A percentile compares a stretch with the other conserved stretches of the same genome.
These are phyloP conservation scores for Pteronura brasiliensis DNA, from an alignment of 2,113 vertebrate genomes.

Conservation along the genomic window DNA sequence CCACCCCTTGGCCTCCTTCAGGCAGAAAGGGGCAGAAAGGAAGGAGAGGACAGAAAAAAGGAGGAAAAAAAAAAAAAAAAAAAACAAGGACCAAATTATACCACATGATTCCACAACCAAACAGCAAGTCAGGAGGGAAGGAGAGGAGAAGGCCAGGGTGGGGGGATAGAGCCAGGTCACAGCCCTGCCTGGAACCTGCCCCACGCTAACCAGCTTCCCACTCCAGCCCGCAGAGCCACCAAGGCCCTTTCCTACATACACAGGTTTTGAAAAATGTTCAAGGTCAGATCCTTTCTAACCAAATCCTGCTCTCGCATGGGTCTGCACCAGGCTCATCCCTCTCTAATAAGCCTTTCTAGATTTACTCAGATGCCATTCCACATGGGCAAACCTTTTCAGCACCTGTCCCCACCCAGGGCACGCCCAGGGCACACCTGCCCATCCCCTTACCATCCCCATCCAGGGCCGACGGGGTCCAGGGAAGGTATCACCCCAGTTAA, in stretches of 20 bases:
- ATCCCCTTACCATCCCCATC: background rate
- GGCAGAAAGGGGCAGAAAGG: slow-evolving; percentile 18
- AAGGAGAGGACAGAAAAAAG: background rate
- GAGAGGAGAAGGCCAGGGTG: background rate
- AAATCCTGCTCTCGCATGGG: background rate
- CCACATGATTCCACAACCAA: slow-evolving; percentile 65
- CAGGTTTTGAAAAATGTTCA: background rate
- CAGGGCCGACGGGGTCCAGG: background rate
- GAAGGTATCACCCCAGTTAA: background rate
- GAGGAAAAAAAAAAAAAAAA: slow-evolving; percentile 40
- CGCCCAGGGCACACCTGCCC: background rate
- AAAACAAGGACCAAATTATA: slow-evolving; percentile 43
- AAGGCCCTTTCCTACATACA: background rate
- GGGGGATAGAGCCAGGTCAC: background rate
- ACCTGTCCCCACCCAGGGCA: background rate
- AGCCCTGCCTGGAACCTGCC: background rate
- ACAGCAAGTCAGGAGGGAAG: slow-evolving; percentile 62
- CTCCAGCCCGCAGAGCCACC: background rate
- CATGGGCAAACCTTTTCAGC: background rate
- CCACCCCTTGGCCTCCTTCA: background rate
- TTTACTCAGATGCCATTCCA: background rate
- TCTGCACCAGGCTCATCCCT: background rate
- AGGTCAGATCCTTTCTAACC: slow-evolving; percentile 41
- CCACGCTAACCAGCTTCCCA: background rate
- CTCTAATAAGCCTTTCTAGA: background rate